A percentile compares a stretch with the other conserved stretches of the same genome.
These are phyloP conservation scores for Heliothis virescens DNA, from an alignment of 1,140 invertebrate genomes.

Conservation along the genomic window DNA sequence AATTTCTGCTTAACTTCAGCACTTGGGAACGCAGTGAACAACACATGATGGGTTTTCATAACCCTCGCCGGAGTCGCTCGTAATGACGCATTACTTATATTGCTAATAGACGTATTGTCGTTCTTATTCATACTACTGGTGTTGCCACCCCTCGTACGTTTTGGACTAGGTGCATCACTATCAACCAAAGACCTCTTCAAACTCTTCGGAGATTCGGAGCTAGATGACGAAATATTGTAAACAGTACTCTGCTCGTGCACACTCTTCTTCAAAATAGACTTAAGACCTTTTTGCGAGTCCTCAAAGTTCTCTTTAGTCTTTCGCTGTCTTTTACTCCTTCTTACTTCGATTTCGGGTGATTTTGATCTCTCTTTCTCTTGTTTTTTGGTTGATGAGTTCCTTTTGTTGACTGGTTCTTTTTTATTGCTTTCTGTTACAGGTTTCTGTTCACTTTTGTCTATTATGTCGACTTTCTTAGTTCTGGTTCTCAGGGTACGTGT, in stretches of 20 bases:
- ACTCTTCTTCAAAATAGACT: constrained; percentile 47
- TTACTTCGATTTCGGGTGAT: constrained; percentile 57
- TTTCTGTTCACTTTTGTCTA: constrained; percentile 34
- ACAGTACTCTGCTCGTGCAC: constrained; percentile 67
- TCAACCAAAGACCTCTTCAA: constrained; percentile 61
- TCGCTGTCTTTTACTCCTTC: constrained; percentile 63
- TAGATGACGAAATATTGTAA: constrained; percentile 65
- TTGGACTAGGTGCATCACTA: constrained; percentile 57
- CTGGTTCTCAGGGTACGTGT: constrained; percentile 39
- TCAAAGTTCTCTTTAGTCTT: constrained; percentile 52
- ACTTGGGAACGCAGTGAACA: constrained; percentile 74
- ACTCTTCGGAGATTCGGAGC: constrained; percentile 53
- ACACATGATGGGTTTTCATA: constrained; percentile 65
- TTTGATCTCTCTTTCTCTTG: constrained; percentile 39
- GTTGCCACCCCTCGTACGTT: constrained; percentile 58
- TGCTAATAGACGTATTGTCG: no score
- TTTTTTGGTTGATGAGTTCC: constrained; percentile 21
- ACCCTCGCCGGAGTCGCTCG: constrained; percentile 59
- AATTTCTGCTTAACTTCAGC: constrained; percentile 68
- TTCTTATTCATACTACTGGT: not conserved
- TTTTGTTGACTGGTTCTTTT: constrained; percentile 24
- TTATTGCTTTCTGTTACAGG: constrained; percentile 8
- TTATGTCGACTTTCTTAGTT: constrained; percentile 50
- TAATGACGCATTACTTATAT: constrained; percentile 34
- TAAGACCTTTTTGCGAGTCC: constrained; percentile 18